Conservation (phyloP, 2,797 vertebrate genomes). For the Anas flavirostris region DNA sequence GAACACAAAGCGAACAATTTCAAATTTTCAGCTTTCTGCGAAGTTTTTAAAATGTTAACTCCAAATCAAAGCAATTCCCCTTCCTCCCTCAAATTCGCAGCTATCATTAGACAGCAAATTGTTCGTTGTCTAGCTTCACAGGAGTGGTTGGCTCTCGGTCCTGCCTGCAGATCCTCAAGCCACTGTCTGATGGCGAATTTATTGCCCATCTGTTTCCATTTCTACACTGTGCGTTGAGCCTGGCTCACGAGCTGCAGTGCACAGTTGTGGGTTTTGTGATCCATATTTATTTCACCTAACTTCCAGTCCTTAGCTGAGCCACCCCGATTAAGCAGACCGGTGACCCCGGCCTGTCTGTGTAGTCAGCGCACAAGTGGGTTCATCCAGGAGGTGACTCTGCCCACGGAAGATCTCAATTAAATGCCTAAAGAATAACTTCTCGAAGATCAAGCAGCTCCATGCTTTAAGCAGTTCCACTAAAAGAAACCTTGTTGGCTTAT, state of each 20-base stretch:
- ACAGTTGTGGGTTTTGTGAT: not conserved
- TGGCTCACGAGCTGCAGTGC: not conserved
- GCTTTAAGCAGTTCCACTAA: conserved; percentile 14
- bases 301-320: not conserved
- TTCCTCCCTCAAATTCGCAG: not conserved
- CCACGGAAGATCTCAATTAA: conserved; percentile 25
- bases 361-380: not conserved
- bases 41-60: not conserved
- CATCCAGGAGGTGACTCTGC: conserved; percentile 24
- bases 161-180: not conserved
- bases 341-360: conserved; percentile 2
- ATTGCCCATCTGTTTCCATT: conserved; percentile 41
- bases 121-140: conserved; percentile 21
- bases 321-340: not conserved
- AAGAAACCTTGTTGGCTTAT: not conserved
- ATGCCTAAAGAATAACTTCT: conserved; percentile 13
- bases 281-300: conserved; percentile 22
- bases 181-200: conserved; percentile 8
- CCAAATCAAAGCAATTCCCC: not conserved
- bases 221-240: not conserved
- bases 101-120: conserved; percentile 14
- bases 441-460: not conserved
- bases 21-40: not conserved
- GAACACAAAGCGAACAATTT: not conserved
- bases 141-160: not conserved